Evolutionary conservation across 2,113 vertebrate species (phyloP), one percentile per base, ranked within the genome.

Genomic region (Protomyctophum bolini): DNA sequence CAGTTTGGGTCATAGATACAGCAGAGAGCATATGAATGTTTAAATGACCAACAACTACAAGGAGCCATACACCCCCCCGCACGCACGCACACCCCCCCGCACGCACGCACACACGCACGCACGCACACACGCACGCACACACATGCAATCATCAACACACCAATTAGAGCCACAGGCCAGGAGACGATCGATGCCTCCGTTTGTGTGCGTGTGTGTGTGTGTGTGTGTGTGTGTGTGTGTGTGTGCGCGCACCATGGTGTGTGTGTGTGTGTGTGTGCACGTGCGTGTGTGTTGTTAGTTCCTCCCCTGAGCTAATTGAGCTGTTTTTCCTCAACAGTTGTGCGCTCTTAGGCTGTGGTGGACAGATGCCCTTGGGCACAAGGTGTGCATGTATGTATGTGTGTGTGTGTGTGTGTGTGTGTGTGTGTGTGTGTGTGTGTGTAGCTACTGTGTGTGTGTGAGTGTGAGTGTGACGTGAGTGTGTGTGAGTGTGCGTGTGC

Each of bases 321-420:
- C 87, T 91, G 87, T 92, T 91, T 91, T 88, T 90, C 80, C 80
- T 91, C 90, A 87, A 89, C 91, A 91, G 88, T 92, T 92, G 84
- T 89, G 87, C 88, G 85, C 89, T 91, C 83, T 89, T 88, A 89
- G 87, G 75, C 89, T 88, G 87, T 28, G 86, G 90, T 28, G 86
- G 90, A 90, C 87, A 91, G 87, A 92, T 88, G 90, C 88, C 89
- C 89, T 86, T 88, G 90, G 92, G 86, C 91, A 90, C 86, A 91
- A 91, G 87, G 83, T 82, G 87, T 91, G 79, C 76, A 15, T 59
- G 28, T 68, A 71, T 66, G 51, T 72, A 15, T 51, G 46, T 51
- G 46, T n/a, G 45, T 50, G 8, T 12, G 61, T 21, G 45, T 28
- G 61, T 7, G 47, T 63, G 60, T 48, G 11, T 62, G 10, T 62